These are phyloP conservation scores for Drosophila barbarae DNA, from an alignment of 2,888 invertebrate species.

Conservation along the genomic window DNA sequence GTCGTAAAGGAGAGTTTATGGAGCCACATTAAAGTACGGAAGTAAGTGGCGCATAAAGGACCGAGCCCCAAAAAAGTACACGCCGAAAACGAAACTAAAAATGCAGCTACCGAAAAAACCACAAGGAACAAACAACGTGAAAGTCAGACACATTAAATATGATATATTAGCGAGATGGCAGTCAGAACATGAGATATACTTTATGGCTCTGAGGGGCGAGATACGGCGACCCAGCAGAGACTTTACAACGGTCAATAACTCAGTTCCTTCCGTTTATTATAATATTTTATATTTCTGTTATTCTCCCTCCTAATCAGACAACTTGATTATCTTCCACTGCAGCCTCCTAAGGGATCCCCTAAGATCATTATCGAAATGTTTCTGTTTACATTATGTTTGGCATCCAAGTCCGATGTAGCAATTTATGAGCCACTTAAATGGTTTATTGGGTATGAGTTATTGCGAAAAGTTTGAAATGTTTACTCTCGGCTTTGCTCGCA, in stretches of 20 bases:
- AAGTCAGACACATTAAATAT: slow-evolving; percentile 72
- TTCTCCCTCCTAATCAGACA: slow-evolving; percentile 14
- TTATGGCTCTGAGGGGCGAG: slow-evolving; percentile 45
- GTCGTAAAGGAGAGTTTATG: slow-evolving; percentile 68
- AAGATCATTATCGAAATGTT: slow-evolving; percentile 22
- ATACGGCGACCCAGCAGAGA: slow-evolving; percentile 24
- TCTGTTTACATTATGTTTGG: slow-evolving; percentile 11
- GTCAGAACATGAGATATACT: slow-evolving; percentile 63
- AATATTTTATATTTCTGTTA: slow-evolving; percentile 21
- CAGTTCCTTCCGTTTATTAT: slow-evolving; percentile 22
- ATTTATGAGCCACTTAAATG: slow-evolving; percentile 14
- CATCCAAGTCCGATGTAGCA: not conserved
- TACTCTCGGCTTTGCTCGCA: not conserved
- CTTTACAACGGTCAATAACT: slow-evolving; percentile 33
- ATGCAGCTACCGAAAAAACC: slow-evolving; percentile 33
- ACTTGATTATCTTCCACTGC: slow-evolving; percentile 13
- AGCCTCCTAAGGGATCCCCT: not conserved
- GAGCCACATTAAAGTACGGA: slow-evolving; percentile 68
- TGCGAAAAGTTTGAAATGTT: not conserved
- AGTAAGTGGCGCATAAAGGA: slow-evolving; percentile 61
- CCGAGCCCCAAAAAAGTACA: slow-evolving; percentile 26
- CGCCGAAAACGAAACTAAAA: slow-evolving; percentile 48
- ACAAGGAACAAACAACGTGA: slow-evolving; percentile 42
- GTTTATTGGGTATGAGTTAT: slow-evolving; percentile 2
- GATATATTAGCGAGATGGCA: slow-evolving; percentile 65